These are phyloP conservation scores for Sanderia malayensis DNA, from an alignment of 30 jellyfish, hydroid and myxozoan species.

Conservation along the genomic window DNA sequence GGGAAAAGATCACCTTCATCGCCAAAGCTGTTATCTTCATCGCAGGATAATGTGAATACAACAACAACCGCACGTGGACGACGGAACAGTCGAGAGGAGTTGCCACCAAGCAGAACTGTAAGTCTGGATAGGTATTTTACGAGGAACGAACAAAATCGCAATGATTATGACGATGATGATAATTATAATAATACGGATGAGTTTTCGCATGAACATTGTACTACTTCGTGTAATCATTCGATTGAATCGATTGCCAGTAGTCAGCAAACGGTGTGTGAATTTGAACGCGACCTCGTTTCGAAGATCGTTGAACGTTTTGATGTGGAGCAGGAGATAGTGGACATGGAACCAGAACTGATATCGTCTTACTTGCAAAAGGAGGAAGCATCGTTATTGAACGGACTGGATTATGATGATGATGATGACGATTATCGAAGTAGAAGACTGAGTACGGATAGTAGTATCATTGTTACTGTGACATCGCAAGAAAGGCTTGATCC, in stretches of 20 bases:
- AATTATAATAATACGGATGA: too few species aligned
- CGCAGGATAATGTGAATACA: conserved; percentile 18
- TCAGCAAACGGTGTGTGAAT: conserved; percentile 74
- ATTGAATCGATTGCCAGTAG: conserved; percentile 71
- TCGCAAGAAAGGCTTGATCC: conserved; percentile 70
- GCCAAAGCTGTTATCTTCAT: conserved; percentile 11
- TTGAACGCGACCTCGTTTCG: conserved; percentile 84
- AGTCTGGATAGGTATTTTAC: conserved; percentile 54
- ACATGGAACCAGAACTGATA: conserved; percentile 57
- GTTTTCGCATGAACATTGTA: conserved; percentile 7
- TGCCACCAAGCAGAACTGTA: conserved; percentile 58
- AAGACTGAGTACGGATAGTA: conserved; percentile 40
- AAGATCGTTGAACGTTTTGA: conserved; percentile 91
- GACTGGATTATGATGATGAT: conserved; percentile 22
- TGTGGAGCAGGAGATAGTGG: conserved; percentile 72
- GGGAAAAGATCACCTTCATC: conserved; percentile 8
- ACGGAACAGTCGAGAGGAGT: conserved; percentile 22
- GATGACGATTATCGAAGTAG: conserved; percentile 12
- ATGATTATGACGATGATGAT: too few species aligned
- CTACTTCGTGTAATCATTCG: conserved; percentile 37
- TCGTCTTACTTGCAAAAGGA: conserved; percentile 52
- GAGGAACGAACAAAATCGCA: conserved; percentile 9
- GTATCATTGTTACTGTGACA: conserved; percentile 66
- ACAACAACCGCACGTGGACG: conserved; percentile 45
- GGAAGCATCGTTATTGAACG: too few species aligned